Conservation (phyloP, 1,140 invertebrate species). For the Pseudomyrmex dendroicus region DNA sequence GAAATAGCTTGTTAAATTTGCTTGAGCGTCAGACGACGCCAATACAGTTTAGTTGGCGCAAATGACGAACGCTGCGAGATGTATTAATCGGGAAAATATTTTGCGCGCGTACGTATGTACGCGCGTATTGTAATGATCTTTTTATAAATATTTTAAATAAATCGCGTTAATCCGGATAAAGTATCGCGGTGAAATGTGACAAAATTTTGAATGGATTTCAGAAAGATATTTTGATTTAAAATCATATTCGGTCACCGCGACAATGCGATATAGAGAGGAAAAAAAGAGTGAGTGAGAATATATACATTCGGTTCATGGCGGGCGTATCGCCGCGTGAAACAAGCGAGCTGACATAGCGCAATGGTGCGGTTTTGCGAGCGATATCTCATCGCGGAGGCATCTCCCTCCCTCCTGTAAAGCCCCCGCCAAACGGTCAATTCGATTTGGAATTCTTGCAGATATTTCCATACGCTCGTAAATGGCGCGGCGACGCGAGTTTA, state of each 20-base stretch:
- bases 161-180: no score
- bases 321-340: slow-evolving; percentile 39
- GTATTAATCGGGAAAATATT: no score
- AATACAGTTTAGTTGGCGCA: no score
- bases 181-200: neutral
- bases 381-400: slow-evolving; percentile 23
- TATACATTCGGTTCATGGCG: slow-evolving; percentile 25
- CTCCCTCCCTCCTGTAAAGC: no score
- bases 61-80: no score
- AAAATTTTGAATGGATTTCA: neutral
- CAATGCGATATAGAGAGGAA: neutral
- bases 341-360: slow-evolving; percentile 13
- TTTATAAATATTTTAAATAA: neutral
- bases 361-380: slow-evolving; percentile 46
- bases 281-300: neutral
- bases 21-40: no score
- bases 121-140: neutral
- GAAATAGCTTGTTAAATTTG: neutral
- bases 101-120: no score
- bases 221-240: slow-evolving; percentile 4
- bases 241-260: slow-evolving; percentile 13
- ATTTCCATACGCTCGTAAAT: slow-evolving; percentile 48
- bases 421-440: slow-evolving; percentile 20
- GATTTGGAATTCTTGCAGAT: slow-evolving; percentile 52
- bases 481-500: slow-evolving; percentile 36